These are phyloP conservation scores for Toxotes lorentzi DNA, from an alignment of 2,797 vertebrate species.

Conservation along the genomic window DNA sequence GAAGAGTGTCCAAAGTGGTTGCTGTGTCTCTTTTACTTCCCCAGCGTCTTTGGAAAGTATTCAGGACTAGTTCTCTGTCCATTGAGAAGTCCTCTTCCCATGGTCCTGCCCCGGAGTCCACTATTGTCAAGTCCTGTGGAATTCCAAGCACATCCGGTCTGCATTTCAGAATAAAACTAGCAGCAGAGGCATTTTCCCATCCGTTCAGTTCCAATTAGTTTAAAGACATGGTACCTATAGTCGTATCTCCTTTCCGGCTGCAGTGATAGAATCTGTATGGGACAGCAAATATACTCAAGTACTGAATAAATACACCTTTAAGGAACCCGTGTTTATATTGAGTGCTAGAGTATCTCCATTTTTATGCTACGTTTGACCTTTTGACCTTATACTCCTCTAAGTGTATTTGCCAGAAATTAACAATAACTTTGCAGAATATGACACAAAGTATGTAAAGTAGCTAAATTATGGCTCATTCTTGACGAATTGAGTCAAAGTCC, in stretches of 20 bases:
- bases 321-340: too few species aligned
- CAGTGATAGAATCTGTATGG: background rate
- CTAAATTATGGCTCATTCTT: background rate
- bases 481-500: too few species aligned
- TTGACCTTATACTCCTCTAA: too few species aligned
- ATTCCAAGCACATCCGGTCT: constrained; percentile 38
- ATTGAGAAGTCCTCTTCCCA: constrained; percentile 65
- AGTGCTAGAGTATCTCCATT: too few species aligned
- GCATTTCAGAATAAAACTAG: constrained; percentile 65
- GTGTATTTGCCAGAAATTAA: too few species aligned
- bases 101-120: constrained; percentile 65
- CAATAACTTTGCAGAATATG: background rate
- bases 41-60: constrained; percentile 42
- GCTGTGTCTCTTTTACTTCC: background rate
- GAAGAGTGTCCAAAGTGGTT: background rate
- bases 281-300: background rate
- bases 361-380: too few species aligned
- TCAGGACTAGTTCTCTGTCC: constrained; percentile 48
- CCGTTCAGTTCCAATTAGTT: background rate
- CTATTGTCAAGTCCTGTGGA: constrained; percentile 7
- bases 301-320: too few species aligned
- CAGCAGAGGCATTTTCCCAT: background rate
- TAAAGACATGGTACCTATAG: background rate
- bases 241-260: background rate
- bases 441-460: background rate